Evolutionary conservation across 2,797 vertebrate genomes (phyloP).

Genomic region (Cyclopterus lumpus): DNA sequence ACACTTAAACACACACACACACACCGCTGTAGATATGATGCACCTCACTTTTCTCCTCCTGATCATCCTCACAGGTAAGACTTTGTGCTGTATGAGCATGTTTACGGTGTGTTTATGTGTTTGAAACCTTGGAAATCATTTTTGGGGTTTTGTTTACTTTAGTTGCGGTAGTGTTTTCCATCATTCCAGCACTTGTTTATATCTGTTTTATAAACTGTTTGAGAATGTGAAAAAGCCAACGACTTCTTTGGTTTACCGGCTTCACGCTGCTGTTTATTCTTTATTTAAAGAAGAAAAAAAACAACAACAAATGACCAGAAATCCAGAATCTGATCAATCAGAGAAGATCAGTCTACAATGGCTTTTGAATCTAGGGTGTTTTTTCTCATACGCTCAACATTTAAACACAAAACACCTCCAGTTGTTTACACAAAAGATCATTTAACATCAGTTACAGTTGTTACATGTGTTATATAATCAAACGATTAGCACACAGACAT

Average conservation of each 20-base stretch:
- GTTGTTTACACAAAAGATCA: not conserved
- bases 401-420: not conserved
- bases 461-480: not conserved
- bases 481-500: not conserved
- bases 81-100: not conserved
- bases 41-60: constrained; percentile 48
- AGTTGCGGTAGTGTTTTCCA: not conserved
- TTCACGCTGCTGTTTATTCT: not conserved
- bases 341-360: not conserved
- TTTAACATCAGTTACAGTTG: not conserved
- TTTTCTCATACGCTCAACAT: not conserved
- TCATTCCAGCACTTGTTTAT: not conserved
- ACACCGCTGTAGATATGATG: constrained; percentile 40
- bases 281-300: not conserved
- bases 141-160: not conserved
- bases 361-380: not conserved
- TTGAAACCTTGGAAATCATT: not conserved
- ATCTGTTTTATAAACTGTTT: not conserved
- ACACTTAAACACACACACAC: no score
- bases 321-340: not conserved
- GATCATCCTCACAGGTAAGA: constrained; percentile 66
- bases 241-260: not conserved
- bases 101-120: not conserved
- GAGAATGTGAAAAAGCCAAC: constrained; percentile 5
- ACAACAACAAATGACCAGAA: not conserved